A percentile compares a stretch with the other conserved stretches of the same genome.
Evolutionary conservation across 2,888 invertebrate species (phyloP).

Genomic region (Ptychoptera contaminata): DNA sequence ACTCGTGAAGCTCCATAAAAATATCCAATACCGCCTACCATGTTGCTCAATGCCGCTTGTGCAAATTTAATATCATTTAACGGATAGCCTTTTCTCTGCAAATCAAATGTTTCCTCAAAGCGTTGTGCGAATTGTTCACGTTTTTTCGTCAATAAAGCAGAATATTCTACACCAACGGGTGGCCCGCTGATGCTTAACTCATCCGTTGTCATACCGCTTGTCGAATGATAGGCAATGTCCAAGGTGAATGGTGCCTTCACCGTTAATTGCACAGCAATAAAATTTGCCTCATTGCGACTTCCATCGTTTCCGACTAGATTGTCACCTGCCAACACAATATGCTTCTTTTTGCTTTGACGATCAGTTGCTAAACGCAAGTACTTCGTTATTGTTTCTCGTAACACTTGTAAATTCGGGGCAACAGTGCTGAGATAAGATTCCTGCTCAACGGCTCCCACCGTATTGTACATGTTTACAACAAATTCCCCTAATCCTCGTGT

Average conservation of each 20-base stretch:
- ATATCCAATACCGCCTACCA: constrained; percentile 93
- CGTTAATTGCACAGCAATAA: constrained; percentile 61
- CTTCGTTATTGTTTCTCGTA: constrained; percentile 61
- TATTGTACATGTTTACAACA: constrained; percentile 30
- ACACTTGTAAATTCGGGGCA: constrained; percentile 48
- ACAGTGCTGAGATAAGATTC: constrained; percentile 59
- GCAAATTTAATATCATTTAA: constrained; percentile 57
- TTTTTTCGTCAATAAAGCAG: constrained; percentile 43
- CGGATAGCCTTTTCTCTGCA: constrained; percentile 52
- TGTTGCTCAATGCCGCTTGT: constrained; percentile 75
- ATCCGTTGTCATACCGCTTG: constrained; percentile 38
- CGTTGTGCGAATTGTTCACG: constrained; percentile 50
- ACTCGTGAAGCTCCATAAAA: constrained; percentile 88
- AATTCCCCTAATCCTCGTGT: constrained; percentile 69
- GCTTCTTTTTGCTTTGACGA: constrained; percentile 33
- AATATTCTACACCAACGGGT: constrained; percentile 47
- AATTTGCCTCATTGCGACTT: constrained; percentile 45
- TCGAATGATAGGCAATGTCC: constrained; percentile 72
- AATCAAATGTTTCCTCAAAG: constrained; percentile 67
- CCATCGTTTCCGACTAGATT: constrained; percentile 25
- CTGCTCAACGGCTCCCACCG: constrained; percentile 44
- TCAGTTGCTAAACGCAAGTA: constrained; percentile 46
- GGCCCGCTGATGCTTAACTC: constrained; percentile 29
- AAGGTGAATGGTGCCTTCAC: constrained; percentile 64
- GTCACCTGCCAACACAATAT: constrained; percentile 46